A percentile compares a stretch with the other conserved stretches of the same genome.
Evolutionary conservation across 2,888 invertebrate genomes (phyloP).

Genomic region (Thereva nobilitata): DNA sequence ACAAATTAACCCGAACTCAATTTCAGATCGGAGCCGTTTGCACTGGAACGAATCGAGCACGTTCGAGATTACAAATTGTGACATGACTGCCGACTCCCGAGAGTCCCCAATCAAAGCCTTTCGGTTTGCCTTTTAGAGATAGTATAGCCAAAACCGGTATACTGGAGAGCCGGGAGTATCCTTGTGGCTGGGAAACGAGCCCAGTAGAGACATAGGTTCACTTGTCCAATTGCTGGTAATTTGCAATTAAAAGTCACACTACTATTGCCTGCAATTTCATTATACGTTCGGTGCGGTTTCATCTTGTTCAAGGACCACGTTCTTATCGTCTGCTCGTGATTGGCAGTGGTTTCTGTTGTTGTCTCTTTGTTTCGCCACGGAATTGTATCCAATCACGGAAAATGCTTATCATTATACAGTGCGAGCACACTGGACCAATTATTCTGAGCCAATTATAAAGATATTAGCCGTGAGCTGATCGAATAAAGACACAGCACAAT

Average conservation of each 20-base stretch:
- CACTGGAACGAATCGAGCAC: conserved; percentile 40
- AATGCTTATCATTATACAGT: conserved; percentile 8
- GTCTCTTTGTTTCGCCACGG: conserved; percentile 18
- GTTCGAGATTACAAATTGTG: conserved; percentile 39
- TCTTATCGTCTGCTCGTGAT: not conserved
- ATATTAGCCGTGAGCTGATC: conserved; percentile 7
- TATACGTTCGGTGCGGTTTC: conserved; percentile 5
- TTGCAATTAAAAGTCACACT: conserved; percentile 21
- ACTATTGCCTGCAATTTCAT: conserved; percentile 17
- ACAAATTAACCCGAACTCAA: conserved; percentile 34
- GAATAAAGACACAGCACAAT: not conserved
- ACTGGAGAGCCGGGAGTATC: conserved; percentile 3
- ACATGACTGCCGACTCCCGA: conserved; percentile 22
- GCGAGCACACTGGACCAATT: not conserved
- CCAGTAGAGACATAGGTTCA: conserved; percentile 3
- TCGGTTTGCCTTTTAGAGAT: not conserved
- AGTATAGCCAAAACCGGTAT: conserved; percentile 6
- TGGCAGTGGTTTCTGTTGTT: conserved; percentile 3
- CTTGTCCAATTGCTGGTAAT: conserved; percentile 14
- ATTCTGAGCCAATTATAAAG: conserved; percentile 22
- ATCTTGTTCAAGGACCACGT: not conserved
- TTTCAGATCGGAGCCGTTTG: conserved; percentile 29
- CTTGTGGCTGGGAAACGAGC: too few relatives aligned
- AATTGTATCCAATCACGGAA: conserved; percentile 24
- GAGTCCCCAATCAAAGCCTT: not conserved